Conservation (phyloP, 2,888 invertebrate genomes). For the Theretra japonica region DNA sequence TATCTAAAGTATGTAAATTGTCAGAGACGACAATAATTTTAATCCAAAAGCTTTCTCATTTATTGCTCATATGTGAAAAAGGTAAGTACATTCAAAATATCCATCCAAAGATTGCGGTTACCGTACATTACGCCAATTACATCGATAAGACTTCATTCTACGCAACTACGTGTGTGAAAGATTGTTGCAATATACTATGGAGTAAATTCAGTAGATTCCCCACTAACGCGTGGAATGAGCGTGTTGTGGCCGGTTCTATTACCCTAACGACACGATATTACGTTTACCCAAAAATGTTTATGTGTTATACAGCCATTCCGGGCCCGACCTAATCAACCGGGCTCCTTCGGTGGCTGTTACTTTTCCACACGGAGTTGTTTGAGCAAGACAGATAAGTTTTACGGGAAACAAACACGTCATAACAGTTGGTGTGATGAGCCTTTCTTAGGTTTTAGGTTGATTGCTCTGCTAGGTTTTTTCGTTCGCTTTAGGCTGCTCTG, state of each 20-base stretch:
- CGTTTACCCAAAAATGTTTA: constrained; percentile 81
- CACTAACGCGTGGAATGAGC: constrained; percentile 44
- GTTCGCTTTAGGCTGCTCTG: neutral
- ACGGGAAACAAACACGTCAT: constrained; percentile 32
- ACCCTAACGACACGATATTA: constrained; percentile 81
- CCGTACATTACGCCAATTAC: neutral
- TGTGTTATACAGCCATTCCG: constrained; percentile 67
- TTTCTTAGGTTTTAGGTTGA: constrained; percentile 5
- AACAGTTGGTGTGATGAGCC: constrained; percentile 21
- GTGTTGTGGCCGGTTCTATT: constrained; percentile 70
- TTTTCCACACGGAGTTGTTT: constrained; percentile 53
- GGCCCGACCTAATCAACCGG: constrained; percentile 75
- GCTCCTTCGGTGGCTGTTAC: constrained; percentile 55
- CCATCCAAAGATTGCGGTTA: neutral
- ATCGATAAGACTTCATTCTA: neutral
- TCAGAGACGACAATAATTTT: too few relatives aligned
- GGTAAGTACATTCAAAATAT: neutral
- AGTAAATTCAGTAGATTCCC: constrained; percentile 40
- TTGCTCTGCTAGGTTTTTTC: neutral
- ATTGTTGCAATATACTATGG: constrained; percentile 24
- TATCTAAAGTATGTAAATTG: too few relatives aligned
- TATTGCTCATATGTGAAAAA: too few relatives aligned
- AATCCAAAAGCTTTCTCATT: too few relatives aligned
- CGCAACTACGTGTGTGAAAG: neutral
- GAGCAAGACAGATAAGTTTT: constrained; percentile 46